phyloP scores from a whole-genome alignment of 1,140 invertebrate genomes.

The Copidosoma floridanum region DNA sequence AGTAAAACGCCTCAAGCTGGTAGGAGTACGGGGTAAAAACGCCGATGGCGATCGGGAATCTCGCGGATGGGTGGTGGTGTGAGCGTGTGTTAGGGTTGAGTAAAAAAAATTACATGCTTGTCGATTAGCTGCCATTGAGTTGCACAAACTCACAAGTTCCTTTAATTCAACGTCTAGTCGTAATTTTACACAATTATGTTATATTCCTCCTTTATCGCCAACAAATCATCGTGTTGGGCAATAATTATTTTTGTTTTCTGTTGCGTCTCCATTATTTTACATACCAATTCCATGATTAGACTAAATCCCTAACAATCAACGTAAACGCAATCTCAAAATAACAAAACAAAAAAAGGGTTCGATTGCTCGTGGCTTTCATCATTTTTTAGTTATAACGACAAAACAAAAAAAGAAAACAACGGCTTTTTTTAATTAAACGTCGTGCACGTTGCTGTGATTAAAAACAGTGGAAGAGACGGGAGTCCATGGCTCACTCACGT shows the following conservation, averaged over 20 bases:
- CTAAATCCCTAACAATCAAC: too few species aligned
- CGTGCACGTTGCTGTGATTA: slow-evolving; percentile 53
- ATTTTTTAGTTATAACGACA: slow-evolving; percentile 10
- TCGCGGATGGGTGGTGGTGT: neutral
- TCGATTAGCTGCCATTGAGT: slow-evolving; percentile 26
- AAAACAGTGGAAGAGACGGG: slow-evolving; percentile 46
- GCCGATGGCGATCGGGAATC: neutral
- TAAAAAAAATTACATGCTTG: slow-evolving; percentile 21
- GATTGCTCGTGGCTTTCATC: neutral
- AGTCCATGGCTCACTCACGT: slow-evolving; percentile 51
- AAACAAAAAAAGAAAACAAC: too few species aligned
- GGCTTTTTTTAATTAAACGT: slow-evolving; percentile 45
- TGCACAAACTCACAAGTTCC: neutral
- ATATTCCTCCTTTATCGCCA: too few species aligned
- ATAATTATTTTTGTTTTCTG: too few species aligned
- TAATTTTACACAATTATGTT: too few species aligned
- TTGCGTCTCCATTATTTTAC: too few species aligned
- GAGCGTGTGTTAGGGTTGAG: neutral
- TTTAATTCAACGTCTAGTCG: neutral
- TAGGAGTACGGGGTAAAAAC: neutral
- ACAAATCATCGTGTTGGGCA: too few species aligned
- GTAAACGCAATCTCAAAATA: too few species aligned
- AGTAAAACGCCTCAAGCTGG: slow-evolving; percentile 16
- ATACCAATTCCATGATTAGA: too few species aligned
- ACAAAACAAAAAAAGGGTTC: too few species aligned